These are phyloP conservation scores for Neria commutata DNA, from an alignment of 2,888 invertebrate species.

Conservation along the genomic window DNA sequence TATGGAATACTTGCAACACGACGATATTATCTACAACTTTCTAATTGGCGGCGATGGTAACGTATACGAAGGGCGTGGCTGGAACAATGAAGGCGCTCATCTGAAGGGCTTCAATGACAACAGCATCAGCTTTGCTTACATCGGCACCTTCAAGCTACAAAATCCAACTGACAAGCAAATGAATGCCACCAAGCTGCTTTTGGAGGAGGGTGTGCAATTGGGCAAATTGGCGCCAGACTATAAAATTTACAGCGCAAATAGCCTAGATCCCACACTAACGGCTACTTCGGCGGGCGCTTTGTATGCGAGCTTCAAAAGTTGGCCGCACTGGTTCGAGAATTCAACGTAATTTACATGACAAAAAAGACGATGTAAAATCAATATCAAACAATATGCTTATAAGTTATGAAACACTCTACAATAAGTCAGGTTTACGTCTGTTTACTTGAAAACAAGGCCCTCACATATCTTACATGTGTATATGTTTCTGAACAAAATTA, in stretches of 20 bases:
- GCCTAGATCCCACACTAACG: conserved; percentile 67
- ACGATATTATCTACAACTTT: conserved; percentile 79
- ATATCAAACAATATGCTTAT: background rate
- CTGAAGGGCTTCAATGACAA: conserved; percentile 69
- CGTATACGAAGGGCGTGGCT: conserved; percentile 76
- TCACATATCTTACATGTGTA: background rate
- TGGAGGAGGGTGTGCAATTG: conserved; percentile 67
- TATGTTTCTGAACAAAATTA: too few relatives aligned
- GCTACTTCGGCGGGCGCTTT: conserved; percentile 73
- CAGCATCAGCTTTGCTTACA: conserved; percentile 75
- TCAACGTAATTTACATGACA: conserved; percentile 12
- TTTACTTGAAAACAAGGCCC: background rate
- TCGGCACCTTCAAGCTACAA: conserved; percentile 71
- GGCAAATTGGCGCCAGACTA: conserved; percentile 71
- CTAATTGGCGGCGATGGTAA: conserved; percentile 79
- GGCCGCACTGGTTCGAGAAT: conserved; percentile 68
- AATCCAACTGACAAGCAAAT: conserved; percentile 66
- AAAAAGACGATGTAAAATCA: conserved; percentile 15
- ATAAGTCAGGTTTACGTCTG: background rate
- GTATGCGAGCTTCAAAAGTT: conserved; percentile 69
- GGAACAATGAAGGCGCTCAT: conserved; percentile 76
- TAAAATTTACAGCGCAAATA: conserved; percentile 72
- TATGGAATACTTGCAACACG: conserved; percentile 69
- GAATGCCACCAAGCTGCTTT: conserved; percentile 68
- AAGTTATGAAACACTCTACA: background rate